Conservation (phyloP, 2,113 vertebrate species). For the Puffinus mauretanicus region DNA sequence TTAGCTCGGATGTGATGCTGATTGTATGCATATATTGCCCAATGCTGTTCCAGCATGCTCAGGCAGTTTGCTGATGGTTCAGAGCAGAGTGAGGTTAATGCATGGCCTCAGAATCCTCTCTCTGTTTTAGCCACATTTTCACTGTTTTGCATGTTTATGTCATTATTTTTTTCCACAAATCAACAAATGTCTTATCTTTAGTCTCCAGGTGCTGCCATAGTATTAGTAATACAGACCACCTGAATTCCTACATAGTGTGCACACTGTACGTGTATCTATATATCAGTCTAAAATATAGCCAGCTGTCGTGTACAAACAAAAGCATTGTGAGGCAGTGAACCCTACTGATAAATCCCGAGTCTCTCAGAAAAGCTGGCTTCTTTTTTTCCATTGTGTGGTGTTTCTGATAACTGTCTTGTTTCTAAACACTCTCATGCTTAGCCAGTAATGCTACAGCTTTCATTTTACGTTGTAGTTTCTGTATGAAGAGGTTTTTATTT, state of each 20-base stretch:
- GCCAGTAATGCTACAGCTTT: background rate
- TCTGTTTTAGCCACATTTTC: background rate
- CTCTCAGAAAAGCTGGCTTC: background rate
- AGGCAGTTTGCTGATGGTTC: background rate
- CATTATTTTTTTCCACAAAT: background rate
- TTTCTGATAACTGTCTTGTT: background rate
- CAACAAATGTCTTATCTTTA: background rate
- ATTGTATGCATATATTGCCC: background rate
- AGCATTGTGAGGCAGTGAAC: background rate
- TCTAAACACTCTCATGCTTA: background rate
- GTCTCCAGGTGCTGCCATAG: background rate
- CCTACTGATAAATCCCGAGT: background rate
- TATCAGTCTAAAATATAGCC: background rate
- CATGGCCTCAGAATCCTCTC: background rate
- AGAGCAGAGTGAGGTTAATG: background rate
- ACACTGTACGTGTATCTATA: background rate
- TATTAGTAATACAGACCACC: background rate
- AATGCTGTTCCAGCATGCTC: background rate
- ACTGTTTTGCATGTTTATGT: background rate
- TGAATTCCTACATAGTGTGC: background rate
- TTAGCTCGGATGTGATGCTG: background rate
- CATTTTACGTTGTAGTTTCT: background rate
- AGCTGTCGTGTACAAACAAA: background rate
- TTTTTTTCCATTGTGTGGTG: background rate
- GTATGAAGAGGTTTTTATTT: background rate